Evolutionary conservation across 2,113 vertebrate genomes (phyloP), one percentile per base, ranked within the genome.

Genomic region (Melanerpes aurifrons): DNA sequence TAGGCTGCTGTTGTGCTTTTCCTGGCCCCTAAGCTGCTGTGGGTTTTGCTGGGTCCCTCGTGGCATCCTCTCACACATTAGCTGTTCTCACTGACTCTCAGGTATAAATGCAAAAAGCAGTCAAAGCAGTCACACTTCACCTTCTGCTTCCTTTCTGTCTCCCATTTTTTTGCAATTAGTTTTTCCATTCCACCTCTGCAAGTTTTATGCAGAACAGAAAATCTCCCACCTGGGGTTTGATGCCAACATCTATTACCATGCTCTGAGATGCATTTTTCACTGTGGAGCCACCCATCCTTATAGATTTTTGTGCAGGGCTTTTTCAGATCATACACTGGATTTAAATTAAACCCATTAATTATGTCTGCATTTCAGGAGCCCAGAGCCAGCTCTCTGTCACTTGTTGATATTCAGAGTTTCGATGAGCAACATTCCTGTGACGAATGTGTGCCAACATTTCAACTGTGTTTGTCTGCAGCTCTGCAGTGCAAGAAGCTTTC

Each of bases 331-430:
- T 69, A 86, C 8, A 53, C 8, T 78, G 43, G 40, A 59, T 24
- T 18, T 89, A 70, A 94, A 94, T 83, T 93, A 92, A 91, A 86
- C 77, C 61, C 17, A 93, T 77, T 64, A 91, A 69, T 91, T 84
- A 86, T 81, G 26, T 90, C 29, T 86, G 43, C 45, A 76, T 24
- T 92, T 94, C 50, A 74, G 25, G 22, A 82, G 70, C 76, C 78
- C 73, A 93, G 94, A 78, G 67, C 35, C 90, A 89, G 69, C 73
- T 47, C 66, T 95, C 58, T 87, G 70, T 88, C 64, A 90, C n/a
- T 94, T 73, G 63, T 80, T 82, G 86, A 70, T 66, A 56, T 64
- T 70, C 48, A 84, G 32, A 61, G 67, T 69, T 92, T 95, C 56
- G 85, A 19, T 77, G 35, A 91, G 16, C n/a, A 63, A 81, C 5